These are phyloP conservation scores for Micronycteris hirsuta DNA, from an alignment of 2,113 vertebrate species.

Conservation along the genomic window DNA sequence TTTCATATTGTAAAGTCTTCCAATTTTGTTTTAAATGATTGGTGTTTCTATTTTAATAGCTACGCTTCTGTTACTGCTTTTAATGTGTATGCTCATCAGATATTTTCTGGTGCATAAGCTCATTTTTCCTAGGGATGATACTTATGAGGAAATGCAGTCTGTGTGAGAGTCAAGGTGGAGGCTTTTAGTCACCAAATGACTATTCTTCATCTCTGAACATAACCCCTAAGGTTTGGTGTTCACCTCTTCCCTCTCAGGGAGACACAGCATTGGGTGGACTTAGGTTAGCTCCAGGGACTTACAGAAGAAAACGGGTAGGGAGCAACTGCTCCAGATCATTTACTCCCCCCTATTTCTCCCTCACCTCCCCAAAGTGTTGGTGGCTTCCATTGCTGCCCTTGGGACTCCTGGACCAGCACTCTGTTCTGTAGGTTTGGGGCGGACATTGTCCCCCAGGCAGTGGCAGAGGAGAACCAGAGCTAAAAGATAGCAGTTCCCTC, in stretches of 20 bases:
- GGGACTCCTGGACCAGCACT: not conserved
- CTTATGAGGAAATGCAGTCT: not conserved
- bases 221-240: not conserved
- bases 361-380: not conserved
- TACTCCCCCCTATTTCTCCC: not conserved
- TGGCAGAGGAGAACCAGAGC: not conserved
- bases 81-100: not conserved
- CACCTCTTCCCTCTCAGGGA: not conserved
- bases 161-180: not conserved
- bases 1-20: not conserved
- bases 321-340: not conserved
- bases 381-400: not conserved
- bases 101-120: not conserved
- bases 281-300: not conserved
- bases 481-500: not conserved
- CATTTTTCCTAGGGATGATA: not conserved
- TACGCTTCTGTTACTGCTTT: not conserved
- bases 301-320: not conserved
- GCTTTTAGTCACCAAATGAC: not conserved
- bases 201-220: not conserved
- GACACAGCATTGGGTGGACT: not conserved
- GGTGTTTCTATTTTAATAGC: not conserved
- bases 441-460: not conserved
- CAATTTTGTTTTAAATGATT: constrained; percentile 22
- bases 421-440: not conserved